These are phyloP conservation scores for Pogonognathellus flavescens DNA, from an alignment of 1,140 invertebrate genomes.

Conservation along the genomic window DNA sequence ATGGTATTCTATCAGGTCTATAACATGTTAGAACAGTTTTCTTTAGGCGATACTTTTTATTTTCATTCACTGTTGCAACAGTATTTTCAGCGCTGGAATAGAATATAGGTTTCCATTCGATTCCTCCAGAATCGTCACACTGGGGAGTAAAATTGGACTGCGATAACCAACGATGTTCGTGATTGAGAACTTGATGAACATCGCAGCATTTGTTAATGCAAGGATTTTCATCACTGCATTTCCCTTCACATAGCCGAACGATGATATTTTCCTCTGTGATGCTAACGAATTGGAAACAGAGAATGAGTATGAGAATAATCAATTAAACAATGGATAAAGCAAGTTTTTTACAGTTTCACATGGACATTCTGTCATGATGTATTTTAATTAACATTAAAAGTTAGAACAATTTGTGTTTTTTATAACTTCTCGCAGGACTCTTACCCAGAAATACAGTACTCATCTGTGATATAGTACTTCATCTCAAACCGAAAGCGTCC, in stretches of 20 bases:
- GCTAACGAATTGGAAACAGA: too few species aligned
- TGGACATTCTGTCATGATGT: too few species aligned
- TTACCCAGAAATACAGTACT: not conserved
- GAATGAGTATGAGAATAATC: too few species aligned
- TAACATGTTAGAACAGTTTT: not conserved
- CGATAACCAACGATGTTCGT: not conserved
- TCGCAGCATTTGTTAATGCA: slow-evolving; percentile 12
- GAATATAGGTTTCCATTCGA: not conserved
- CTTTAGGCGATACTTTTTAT: not conserved
- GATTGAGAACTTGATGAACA: slow-evolving; percentile 31
- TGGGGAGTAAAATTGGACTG: not conserved
- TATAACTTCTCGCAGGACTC: not conserved
- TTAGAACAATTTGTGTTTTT: too few species aligned
- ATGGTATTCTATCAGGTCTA: not conserved
- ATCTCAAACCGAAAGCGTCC: not conserved
- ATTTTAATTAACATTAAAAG: too few species aligned
- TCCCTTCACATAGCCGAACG: not conserved
- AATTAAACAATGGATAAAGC: not conserved
- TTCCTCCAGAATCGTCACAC: not conserved
- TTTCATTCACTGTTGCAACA: not conserved
- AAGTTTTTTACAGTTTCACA: too few species aligned
- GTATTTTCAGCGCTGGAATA: not conserved
- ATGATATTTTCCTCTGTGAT: not conserved
- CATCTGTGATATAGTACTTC: not conserved
- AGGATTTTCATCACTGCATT: not conserved